Evolutionary conservation across 2,113 vertebrate genomes (phyloP), one percentile per base, ranked within the genome.

Genomic region (Larimichthys crocea): DNA sequence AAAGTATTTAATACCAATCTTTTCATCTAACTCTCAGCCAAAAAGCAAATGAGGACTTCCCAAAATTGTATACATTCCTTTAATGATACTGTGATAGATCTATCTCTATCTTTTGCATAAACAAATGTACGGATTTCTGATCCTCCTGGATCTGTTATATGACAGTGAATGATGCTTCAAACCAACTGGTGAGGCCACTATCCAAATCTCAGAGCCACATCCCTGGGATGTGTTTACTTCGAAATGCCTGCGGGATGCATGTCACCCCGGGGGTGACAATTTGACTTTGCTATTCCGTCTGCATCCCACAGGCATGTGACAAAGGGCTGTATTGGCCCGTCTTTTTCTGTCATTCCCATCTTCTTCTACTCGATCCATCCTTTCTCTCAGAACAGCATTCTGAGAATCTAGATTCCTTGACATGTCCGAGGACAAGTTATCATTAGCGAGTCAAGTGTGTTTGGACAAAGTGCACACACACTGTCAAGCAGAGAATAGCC

Each of bases 311-410:
- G 91, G 86, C 86, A 85, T 90, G 88, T 88, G 90, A 83, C 76
- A 88, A 89, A 87, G 86, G 89, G 90, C 91, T 92, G 86, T 17
- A 90, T 72, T 78, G 85, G 91, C 82, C 83, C 6, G 64, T 89
- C 74, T 83, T 88, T 91, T 85, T 88, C 74, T 67, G 79, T 88
- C 80, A 60, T 82, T 89, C 64, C 67, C 79, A 48, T 84, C 70
- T 46, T 78, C 74, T 85, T 79, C 68, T 52, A 76, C 73, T 80
- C 52, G 5, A 80, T 87, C 56, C 20, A 74, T 79, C 65, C 49
- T 71, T 72, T 75, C 50, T 85, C 80, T 72, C 63, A 84, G 85
- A 91, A 85, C 85, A 76, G 64, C 65, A 55, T 84, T 88, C 83
- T 69, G 85, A 83, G 81, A 82, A 91, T 72, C 67, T 53, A 67